Base-by-base conservation (phyloP, 2,113 vertebrate genomes). In the Brachypteracias leptosomus region DNA sequence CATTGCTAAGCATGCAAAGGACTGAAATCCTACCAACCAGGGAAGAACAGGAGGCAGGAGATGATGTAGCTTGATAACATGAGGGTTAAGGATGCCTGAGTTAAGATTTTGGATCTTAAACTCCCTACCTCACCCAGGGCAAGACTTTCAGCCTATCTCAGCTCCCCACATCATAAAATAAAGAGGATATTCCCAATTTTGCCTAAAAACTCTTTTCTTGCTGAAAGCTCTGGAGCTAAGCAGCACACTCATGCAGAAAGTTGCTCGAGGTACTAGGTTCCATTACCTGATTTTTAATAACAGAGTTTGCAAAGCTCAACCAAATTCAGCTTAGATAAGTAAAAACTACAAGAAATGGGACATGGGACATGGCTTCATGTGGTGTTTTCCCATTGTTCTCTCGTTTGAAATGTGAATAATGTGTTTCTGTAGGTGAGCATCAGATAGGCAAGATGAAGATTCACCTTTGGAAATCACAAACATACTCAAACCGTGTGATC, bases 341-440 rank as follows among this genome's bases (percentile, higher is more conserved):
- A 2, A n/a, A 40, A 47, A 66, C 62, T 4, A 14, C 31, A 67
- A n/a, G 3, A 19, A 61, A 38, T 3, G n/a, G n/a, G n/a, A n/a
- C n/a, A n/a, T n/a, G n/a, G n/a, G n/a, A n/a, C n/a, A n/a, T n/a
- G n/a, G n/a, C n/a, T n/a, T n/a, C n/a, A n/a, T n/a, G n/a, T n/a
- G n/a, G n/a, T n/a, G 2, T 42, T 75, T 89, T 15, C 55, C 58
- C 21, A 7, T 13, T 42, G 18, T n/a, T 63, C 40, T 58, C 31
- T 38, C 13, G 1, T 19, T 10, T n/a, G 47, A 16, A 57, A 33
- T 4, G 9, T 0, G 1, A 22, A 46, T 29, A 22, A 24, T 5
- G 1, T 2, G 1, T 13, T 78, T 78, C 16, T 49, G 70, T 15
- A 70, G 85, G 46, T 77, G 82, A 83, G 77, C 10, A 13, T 35